A percentile compares a stretch with the other conserved stretches of the same genome.
phyloP scores from a whole-genome alignment of 2,888 invertebrate genomes.

The Mystacides longicornis region DNA sequence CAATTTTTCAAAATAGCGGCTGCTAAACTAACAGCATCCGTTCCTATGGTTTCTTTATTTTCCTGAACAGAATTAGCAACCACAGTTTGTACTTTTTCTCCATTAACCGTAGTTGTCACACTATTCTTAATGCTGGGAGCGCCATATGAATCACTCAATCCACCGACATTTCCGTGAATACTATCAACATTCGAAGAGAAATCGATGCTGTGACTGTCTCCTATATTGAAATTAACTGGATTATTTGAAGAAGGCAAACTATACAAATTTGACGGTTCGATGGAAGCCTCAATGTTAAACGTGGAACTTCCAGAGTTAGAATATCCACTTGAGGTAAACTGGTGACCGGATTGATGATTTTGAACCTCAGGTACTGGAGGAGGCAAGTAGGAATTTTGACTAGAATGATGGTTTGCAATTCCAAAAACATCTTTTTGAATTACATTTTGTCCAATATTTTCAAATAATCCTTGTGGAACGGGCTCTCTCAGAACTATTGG shows the following conservation, averaged over 20 bases:
- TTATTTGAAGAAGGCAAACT: conserved; percentile 45
- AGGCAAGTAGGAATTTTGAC: conserved; percentile 51
- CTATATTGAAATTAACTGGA: conserved; percentile 43
- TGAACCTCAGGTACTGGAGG: conserved; percentile 51
- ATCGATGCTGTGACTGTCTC: conserved; percentile 25
- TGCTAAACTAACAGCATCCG: conserved; percentile 29
- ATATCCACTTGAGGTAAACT: conserved; percentile 32
- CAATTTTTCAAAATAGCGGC: conserved; percentile 47
- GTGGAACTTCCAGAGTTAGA: conserved; percentile 28
- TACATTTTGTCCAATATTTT: conserved; percentile 57
- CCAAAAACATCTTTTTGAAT: conserved; percentile 55
- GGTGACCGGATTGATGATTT: conserved; percentile 29
- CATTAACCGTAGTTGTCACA: conserved; percentile 41
- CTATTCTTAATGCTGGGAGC: conserved; percentile 39
- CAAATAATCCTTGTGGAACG: conserved; percentile 61
- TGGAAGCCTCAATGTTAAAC: conserved; percentile 36
- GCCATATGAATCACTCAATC: conserved; percentile 46
- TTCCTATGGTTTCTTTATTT: conserved; percentile 15
- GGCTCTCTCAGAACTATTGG: conserved; percentile 70
- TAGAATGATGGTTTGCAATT: conserved; percentile 40
- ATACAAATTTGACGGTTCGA: conserved; percentile 46
- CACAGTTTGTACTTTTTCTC: conserved; percentile 31
- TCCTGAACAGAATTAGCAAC: conserved; percentile 1
- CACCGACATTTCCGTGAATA: conserved; percentile 45
- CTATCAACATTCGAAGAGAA: conserved; percentile 43